phyloP scores from a whole-genome alignment of 2,797 vertebrate genomes.

The Microctenopoma stevenorrisi region DNA sequence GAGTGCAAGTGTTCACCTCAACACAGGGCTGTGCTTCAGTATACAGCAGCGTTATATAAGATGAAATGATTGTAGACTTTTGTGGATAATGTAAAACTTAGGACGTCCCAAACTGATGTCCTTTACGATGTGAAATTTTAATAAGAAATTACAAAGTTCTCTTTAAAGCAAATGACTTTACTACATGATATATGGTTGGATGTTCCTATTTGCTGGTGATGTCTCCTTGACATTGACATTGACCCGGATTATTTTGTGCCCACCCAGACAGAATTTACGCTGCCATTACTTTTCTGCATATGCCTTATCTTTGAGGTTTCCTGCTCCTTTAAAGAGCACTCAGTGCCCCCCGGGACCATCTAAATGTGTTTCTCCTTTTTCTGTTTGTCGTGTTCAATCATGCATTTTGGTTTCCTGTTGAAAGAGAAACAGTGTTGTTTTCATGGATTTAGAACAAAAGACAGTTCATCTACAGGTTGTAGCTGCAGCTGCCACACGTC shows the following conservation, averaged over 20 bases:
- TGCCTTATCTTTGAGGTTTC: neutral
- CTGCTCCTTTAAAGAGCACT: neutral
- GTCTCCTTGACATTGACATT: neutral
- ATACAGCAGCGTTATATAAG: no score
- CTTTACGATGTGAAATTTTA: no score
- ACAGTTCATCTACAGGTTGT: neutral
- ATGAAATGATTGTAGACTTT: no score
- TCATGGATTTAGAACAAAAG: conserved; percentile 15
- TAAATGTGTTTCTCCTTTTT: neutral
- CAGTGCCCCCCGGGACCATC: neutral
- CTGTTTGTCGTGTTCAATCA: conserved; percentile 2
- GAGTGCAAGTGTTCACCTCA: no score
- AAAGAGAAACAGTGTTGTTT: neutral
- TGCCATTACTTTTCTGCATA: no score
- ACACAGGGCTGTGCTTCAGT: no score
- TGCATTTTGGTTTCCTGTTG: conserved; percentile 6
- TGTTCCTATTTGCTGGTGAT: neutral
- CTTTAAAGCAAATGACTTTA: neutral
- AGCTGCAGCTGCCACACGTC: neutral
- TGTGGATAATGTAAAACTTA: no score
- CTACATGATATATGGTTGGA: neutral
- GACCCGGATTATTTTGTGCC: neutral
- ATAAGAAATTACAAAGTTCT: no score
- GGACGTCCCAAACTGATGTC: no score
- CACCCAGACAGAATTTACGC: neutral